Evolutionary conservation across 2,113 vertebrate genomes (phyloP).

Genomic region (Amazona vittata): DNA sequence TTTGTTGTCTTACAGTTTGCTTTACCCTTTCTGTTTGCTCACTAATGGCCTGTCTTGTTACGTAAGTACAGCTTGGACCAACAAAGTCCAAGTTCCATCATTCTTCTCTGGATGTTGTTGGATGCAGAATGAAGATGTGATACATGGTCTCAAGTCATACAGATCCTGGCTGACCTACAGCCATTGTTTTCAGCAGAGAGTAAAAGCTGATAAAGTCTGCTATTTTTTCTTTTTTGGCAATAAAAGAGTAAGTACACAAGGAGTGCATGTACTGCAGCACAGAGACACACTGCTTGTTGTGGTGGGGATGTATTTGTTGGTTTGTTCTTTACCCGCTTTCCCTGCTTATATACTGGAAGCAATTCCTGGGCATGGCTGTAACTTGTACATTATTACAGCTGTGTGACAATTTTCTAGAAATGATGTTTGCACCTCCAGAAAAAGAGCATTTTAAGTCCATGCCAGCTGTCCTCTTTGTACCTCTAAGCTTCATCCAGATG

Average conservation of each 20-base stretch:
- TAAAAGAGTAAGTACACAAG: not conserved
- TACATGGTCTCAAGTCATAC: not conserved
- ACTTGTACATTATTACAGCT: not conserved
- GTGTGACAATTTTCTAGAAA: not conserved
- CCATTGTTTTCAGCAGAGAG: not conserved
- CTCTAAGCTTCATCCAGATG: not conserved
- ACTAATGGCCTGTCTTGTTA: not conserved
- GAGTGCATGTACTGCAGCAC: not conserved
- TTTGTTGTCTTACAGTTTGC: not conserved
- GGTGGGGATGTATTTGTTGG: not conserved
- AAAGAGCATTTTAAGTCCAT: not conserved
- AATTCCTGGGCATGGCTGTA: not conserved
- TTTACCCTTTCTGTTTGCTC: not conserved
- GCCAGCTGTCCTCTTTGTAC: not conserved
- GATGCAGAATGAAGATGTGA: not conserved
- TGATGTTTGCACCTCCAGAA: not conserved
- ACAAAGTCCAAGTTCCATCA: not conserved
- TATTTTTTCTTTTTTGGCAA: not conserved
- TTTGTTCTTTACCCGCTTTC: not conserved
- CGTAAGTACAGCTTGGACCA: not conserved
- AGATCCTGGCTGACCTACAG: not conserved
- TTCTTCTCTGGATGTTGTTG: not conserved
- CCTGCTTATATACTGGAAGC: not conserved
- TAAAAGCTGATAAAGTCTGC: not conserved
- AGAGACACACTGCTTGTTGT: not conserved